phyloP scores from a whole-genome alignment of 2,113 vertebrate species.

The Mormyrus iriodes region DNA sequence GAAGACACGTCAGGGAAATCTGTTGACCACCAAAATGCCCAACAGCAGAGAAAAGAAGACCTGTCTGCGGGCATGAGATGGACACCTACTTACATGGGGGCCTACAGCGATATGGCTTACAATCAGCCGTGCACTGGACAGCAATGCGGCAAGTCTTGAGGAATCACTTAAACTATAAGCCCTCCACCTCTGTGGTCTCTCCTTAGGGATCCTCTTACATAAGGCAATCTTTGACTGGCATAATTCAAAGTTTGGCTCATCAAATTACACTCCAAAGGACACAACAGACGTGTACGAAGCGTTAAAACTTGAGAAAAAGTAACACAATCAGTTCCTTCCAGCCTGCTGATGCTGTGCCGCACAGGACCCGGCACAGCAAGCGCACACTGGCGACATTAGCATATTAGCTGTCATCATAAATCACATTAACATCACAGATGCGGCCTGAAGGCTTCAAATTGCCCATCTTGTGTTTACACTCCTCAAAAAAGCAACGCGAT shows the following conservation, averaged over 20 bases:
- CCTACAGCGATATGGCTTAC: neutral
- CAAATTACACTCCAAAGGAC: neutral
- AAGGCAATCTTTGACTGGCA: neutral
- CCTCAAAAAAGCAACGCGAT: neutral
- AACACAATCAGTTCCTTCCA: neutral
- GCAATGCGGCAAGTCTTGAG: neutral
- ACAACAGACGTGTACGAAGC: neutral
- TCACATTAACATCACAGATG: constrained; percentile 3
- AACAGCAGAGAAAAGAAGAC: neutral
- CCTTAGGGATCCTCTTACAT: neutral
- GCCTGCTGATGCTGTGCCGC: neutral
- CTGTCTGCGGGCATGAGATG: neutral
- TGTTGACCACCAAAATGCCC: neutral
- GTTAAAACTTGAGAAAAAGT: neutral
- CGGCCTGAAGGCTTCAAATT: neutral
- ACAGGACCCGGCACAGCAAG: neutral
- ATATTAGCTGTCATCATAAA: constrained; percentile 14
- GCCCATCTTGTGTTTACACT: neutral
- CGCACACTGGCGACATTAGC: neutral
- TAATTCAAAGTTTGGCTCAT: neutral
- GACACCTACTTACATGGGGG: neutral
- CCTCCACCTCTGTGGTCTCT: neutral
- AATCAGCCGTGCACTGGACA: neutral
- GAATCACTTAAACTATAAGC: neutral
- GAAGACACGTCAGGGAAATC: neutral